phyloP scores from a whole-genome alignment of 1,140 invertebrate genomes.

The Cyphomyrmex costatus region DNA sequence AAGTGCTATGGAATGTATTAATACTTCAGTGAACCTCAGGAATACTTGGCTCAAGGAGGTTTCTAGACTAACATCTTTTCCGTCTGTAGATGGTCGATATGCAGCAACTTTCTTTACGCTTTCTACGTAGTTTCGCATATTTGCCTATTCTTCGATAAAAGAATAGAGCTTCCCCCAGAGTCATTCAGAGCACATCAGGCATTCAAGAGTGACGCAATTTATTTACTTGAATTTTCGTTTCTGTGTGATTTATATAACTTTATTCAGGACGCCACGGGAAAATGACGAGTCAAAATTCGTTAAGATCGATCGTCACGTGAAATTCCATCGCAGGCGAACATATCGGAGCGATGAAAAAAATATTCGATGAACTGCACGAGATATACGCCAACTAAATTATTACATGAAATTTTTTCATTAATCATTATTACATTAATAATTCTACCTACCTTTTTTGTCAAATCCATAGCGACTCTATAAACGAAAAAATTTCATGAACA shows the following conservation, averaged over 20 bases:
- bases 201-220: conserved; percentile 15
- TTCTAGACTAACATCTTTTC: conserved; percentile 56
- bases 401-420: not conserved
- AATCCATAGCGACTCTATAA: no score
- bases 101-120: conserved; percentile 52
- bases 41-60: conserved; percentile 34
- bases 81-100: conserved; percentile 43
- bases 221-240: conserved; percentile 24
- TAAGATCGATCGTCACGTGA: not conserved
- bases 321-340: not conserved
- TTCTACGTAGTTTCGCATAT: conserved; percentile 42
- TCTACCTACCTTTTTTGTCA: not conserved
- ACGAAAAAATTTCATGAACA: not conserved
- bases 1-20: conserved; percentile 6
- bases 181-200: not conserved
- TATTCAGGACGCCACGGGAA: conserved; percentile 18
- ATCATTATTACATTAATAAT: not conserved
- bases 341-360: not conserved
- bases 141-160: conserved; percentile 7
- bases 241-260: conserved; percentile 20
- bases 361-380: not conserved
- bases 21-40: conserved; percentile 15
- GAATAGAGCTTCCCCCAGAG: not conserved
- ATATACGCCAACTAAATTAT: not conserved
- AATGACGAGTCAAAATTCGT: not conserved